Conservation (phyloP, 2,797 vertebrate species). For the Etheostoma perlongum region DNA sequence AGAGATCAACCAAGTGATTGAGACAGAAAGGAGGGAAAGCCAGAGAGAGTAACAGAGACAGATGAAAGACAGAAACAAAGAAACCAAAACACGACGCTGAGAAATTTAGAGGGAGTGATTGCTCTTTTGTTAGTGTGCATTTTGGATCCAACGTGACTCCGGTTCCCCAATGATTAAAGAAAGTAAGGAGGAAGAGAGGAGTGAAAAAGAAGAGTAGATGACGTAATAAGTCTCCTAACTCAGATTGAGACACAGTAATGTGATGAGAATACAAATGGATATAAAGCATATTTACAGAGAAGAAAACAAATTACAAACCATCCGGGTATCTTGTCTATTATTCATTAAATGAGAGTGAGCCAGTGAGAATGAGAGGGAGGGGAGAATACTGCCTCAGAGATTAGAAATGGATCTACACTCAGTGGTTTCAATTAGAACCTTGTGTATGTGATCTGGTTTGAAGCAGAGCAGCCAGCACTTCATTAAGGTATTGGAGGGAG, state of each 20-base stretch:
- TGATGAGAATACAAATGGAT: conserved; percentile 42
- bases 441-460: background rate
- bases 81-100: conserved; percentile 25
- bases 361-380: conserved; percentile 1
- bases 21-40: conserved; percentile 40
- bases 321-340: conserved; percentile 25
- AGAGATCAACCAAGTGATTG: conserved; percentile 33
- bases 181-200: conserved; percentile 27
- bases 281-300: conserved; percentile 30
- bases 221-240: conserved; percentile 19
- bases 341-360: conserved; percentile 46
- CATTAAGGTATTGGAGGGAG: background rate
- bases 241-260: conserved; percentile 20
- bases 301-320: conserved; percentile 32
- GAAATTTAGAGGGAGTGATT: conserved; percentile 18
- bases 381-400: conserved; percentile 19
- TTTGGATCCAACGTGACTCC: conserved; percentile 54
- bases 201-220: background rate
- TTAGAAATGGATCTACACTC: conserved; percentile 33
- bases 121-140: conserved; percentile 43
- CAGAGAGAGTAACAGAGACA: conserved; percentile 10
- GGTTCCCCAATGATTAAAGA: conserved; percentile 24
- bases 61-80: conserved; percentile 25
- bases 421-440: conserved; percentile 32
- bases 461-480: background rate